phyloP scores from a whole-genome alignment of 2,113 vertebrate genomes.

The Bos taurus region DNA sequence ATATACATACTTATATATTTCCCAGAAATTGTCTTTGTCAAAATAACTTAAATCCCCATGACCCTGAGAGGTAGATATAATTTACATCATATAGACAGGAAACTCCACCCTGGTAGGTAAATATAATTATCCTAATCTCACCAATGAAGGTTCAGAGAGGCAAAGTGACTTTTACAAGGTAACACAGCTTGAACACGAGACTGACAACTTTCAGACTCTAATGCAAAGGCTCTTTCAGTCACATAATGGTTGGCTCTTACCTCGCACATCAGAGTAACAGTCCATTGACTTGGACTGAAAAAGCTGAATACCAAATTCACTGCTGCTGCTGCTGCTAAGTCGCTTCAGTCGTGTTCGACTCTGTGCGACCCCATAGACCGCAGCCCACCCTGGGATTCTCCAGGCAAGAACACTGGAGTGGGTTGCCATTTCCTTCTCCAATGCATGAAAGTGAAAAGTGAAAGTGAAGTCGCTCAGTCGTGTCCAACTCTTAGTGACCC shows the following conservation, averaged over 20 bases:
- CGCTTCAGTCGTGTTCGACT: too few relatives aligned
- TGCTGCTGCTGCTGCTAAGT: too few relatives aligned
- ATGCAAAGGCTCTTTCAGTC: background rate
- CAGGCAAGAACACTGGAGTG: too few relatives aligned
- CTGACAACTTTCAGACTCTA: background rate
- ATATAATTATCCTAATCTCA: background rate
- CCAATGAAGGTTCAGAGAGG: background rate
- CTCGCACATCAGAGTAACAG: background rate
- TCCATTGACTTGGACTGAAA: background rate
- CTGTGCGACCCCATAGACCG: too few relatives aligned
- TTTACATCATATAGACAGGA: background rate
- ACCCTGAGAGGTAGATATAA: background rate
- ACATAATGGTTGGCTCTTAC: background rate
- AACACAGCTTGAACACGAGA: background rate
- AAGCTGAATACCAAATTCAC: background rate
- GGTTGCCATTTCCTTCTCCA: too few relatives aligned
- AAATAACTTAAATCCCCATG: slow-evolving; percentile 32
- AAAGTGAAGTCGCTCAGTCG: too few relatives aligned
- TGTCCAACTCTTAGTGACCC: too few relatives aligned
- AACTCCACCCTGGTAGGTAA: background rate
- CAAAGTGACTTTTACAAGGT: background rate
- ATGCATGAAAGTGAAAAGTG: too few relatives aligned
- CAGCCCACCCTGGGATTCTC: too few relatives aligned
- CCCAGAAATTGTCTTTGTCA: slow-evolving; percentile 49
- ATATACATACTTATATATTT: slow-evolving; percentile 52